Percentiles rank a stretch among this genome's conserved stretches.
These are phyloP conservation scores for Araneus ventricosus DNA, from an alignment of 1,140 invertebrate species.

Conservation along the genomic window DNA sequence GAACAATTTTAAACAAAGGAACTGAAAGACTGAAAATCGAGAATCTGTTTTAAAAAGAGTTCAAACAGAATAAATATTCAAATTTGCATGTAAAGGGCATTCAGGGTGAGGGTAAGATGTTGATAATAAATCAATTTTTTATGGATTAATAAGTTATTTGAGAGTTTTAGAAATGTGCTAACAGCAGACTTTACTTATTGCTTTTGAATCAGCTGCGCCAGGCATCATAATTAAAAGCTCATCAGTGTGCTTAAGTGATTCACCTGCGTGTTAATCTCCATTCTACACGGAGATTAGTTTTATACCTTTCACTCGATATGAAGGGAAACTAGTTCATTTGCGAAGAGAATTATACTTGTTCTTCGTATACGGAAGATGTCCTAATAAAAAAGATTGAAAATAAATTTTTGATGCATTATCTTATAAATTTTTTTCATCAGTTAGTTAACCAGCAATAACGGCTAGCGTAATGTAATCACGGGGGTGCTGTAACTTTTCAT, in stretches of 20 bases:
- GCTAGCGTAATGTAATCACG: too few species aligned
- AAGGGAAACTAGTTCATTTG: too few species aligned
- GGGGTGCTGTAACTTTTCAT: too few species aligned
- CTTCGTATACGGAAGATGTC: background rate
- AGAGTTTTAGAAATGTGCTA: slow-evolving; percentile 44
- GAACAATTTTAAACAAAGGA: background rate
- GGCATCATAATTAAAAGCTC: slow-evolving; percentile 71
- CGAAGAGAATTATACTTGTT: too few species aligned
- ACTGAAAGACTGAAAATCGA: background rate
- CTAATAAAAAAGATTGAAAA: background rate
- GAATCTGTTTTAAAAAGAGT: background rate
- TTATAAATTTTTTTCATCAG: too few species aligned
- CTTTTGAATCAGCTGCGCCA: slow-evolving; percentile 59
- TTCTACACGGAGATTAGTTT: slow-evolving; percentile 48
- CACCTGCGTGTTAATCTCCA: slow-evolving; percentile 56
- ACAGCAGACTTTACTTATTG: slow-evolving; percentile 39
- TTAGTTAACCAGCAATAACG: too few species aligned
- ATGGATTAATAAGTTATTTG: slow-evolving; percentile 52
- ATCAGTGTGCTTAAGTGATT: slow-evolving; percentile 58
- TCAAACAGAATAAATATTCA: background rate
- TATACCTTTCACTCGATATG: slow-evolving; percentile 12
- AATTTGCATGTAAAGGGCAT: background rate
- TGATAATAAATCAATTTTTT: slow-evolving; percentile 37
- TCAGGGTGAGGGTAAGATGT: background rate
- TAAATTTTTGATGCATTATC: background rate